Evolutionary conservation across 1,140 invertebrate genomes (phyloP), one percentile per base, ranked within the genome.

Genomic region (Mesaphorura yosii): DNA sequence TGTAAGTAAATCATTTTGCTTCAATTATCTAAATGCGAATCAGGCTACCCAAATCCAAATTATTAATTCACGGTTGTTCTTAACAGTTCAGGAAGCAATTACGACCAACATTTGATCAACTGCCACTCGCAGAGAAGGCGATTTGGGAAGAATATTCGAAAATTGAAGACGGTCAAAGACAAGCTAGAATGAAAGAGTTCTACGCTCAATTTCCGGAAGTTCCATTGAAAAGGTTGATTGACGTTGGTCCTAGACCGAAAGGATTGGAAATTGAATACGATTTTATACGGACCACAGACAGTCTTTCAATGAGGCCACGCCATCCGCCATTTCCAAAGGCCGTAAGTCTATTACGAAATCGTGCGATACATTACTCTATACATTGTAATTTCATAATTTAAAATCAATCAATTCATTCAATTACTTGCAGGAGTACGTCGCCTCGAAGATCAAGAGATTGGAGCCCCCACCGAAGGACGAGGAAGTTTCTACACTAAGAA

Each of bases 401-500:
- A 23, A 50, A 50, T 42, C 25, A 12, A 17, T 19, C 22, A n/a
- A 53, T n/a, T 47, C 14, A 28, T 53, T 47, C 10, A 7, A 46
- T 48, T 39, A 12, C 25, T 27, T 47, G 20, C n/a, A 57, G 49
- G 3, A 39, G 15, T 57, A 40, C 27, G 26, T 57, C 14, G 22
- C 51, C 2, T 2, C 46, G 19, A 56, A 56, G 31, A 3, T 57
- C 6, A 56, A 57, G 4, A 26, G 23, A n/a, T 3, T 40, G 10
- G 49, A 57, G 10, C 15, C 47, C 3, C 31, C 42, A 22, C 44
- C 44, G 2, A n/a, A 7, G 1, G 23, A 19, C 14, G 39, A 38
- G 12, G 53, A 59, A 39, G 12, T 59, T 6, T 10, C 53, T 17
- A 20, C 27, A 7, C 29, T 56, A 14, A 59, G 56, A 31, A 1